These are phyloP conservation scores for Uloborus plumipes DNA, from an alignment of 2,888 invertebrate genomes.

Conservation along the genomic window DNA sequence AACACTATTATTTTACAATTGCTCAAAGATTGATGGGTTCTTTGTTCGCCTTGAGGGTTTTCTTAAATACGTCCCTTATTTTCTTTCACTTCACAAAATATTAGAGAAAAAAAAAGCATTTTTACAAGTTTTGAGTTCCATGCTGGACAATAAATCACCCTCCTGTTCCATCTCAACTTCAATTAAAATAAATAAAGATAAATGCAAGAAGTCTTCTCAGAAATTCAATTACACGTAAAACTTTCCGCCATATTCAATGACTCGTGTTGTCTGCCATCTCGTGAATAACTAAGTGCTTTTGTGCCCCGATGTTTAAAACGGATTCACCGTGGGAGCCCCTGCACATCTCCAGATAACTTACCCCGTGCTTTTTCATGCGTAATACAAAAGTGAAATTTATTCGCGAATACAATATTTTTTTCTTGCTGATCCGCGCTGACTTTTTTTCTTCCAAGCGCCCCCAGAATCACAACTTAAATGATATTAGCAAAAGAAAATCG, in stretches of 20 bases:
- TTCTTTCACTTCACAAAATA: no score
- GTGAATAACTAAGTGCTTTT: constrained; percentile 3
- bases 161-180: not conserved
- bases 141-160: no score
- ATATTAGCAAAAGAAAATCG: constrained; percentile 15
- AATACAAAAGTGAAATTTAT: constrained; percentile 33
- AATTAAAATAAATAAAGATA: constrained; percentile 14
- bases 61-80: no score
- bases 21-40: no score
- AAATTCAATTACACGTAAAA: constrained; percentile 54
- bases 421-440: not conserved
- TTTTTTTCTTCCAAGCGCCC: not conserved
- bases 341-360: not conserved
- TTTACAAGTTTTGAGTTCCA: no score
- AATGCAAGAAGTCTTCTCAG: constrained; percentile 27
- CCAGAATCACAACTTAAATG: constrained; percentile 18
- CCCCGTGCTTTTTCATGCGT: constrained; percentile 34
- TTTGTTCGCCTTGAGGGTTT: no score
- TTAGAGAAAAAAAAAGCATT: no score
- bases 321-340: not conserved
- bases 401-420: not conserved
- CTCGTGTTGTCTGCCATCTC: constrained; percentile 12
- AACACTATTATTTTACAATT: no score
- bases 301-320: constrained; percentile 16
- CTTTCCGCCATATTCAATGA: constrained; percentile 45